phyloP scores from a whole-genome alignment of 2,113 vertebrate genomes.

The Acinonyx jubatus region DNA sequence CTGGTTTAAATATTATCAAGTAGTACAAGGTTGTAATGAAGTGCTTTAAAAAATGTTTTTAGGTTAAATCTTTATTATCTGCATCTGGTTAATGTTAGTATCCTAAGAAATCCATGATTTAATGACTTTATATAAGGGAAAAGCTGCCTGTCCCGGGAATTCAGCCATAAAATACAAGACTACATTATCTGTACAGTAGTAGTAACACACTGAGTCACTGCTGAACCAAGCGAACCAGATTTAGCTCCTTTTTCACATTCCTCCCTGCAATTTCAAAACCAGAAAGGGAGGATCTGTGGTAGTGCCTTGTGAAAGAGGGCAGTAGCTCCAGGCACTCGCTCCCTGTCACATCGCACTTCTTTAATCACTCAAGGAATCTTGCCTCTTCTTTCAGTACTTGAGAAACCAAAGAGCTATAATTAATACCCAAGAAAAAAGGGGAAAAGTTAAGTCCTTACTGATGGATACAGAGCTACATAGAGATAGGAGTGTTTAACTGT shows the following conservation, averaged over 20 bases:
- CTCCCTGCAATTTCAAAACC: constrained; percentile 18
- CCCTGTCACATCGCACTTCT: neutral
- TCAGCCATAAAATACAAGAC: neutral
- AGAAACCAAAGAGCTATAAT: constrained; percentile 42
- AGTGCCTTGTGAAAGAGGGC: neutral
- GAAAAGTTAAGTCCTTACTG: neutral
- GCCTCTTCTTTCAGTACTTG: neutral
- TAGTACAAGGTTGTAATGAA: neutral
- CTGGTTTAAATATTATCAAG: constrained; percentile 2
- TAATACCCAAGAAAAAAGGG: neutral
- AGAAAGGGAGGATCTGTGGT: neutral
- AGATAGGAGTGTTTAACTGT: constrained; percentile 35
- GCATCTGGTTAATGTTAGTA: constrained; percentile 10
- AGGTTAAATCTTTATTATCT: neutral
- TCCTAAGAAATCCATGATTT: constrained; percentile 3
- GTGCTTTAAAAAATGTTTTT: neutral
- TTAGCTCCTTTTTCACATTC: constrained; percentile 46
- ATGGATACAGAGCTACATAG: neutral
- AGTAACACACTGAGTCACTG: constrained; percentile 29
- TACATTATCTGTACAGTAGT: neutral
- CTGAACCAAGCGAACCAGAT: constrained; percentile 39
- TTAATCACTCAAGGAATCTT: neutral
- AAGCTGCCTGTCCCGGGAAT: neutral
- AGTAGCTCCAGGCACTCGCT: neutral
- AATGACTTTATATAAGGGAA: neutral